These are phyloP conservation scores for Scolopax rusticola DNA, from an alignment of 2,797 vertebrate genomes.

Conservation along the genomic window DNA sequence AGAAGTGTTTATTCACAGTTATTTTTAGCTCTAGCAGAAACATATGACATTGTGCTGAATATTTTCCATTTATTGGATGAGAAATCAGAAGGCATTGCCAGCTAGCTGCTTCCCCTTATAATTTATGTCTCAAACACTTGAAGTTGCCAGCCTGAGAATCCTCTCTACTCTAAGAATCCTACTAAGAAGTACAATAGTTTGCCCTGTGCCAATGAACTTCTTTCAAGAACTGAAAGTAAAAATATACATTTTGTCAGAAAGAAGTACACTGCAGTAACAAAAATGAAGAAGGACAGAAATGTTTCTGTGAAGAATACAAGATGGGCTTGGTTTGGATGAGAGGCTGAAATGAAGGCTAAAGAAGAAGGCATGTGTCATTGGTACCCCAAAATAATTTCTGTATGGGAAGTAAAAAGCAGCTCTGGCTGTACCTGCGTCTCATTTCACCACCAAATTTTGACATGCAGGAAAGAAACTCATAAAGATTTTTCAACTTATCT, in stretches of 20 bases:
- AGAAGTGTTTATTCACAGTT: background rate
- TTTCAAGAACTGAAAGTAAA: background rate
- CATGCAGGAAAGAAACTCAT: background rate
- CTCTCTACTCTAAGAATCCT: background rate
- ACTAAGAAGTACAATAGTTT: background rate
- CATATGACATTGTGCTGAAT: background rate
- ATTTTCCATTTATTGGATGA: slow-evolving; percentile 30
- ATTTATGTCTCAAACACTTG: background rate
- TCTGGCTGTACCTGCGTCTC: background rate
- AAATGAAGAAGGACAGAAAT: background rate
- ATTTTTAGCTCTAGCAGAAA: slow-evolving; percentile 35
- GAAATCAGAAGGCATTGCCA: background rate
- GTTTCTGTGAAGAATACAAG: background rate
- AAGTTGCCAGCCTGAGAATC: background rate
- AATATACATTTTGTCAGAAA: background rate
- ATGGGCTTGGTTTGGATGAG: background rate
- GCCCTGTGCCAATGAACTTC: background rate
- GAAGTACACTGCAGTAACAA: background rate
- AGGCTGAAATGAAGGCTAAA: background rate
- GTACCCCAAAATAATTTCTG: background rate
- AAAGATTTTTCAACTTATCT: background rate
- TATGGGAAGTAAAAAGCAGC: background rate
- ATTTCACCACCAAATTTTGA: background rate
- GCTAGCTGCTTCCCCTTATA: background rate
- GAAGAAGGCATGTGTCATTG: background rate